Percentiles rank a stretch among this genome's conserved stretches.
Conservation (phyloP, 2,888 invertebrate genomes). For the Cheilosia impressa region DNA sequence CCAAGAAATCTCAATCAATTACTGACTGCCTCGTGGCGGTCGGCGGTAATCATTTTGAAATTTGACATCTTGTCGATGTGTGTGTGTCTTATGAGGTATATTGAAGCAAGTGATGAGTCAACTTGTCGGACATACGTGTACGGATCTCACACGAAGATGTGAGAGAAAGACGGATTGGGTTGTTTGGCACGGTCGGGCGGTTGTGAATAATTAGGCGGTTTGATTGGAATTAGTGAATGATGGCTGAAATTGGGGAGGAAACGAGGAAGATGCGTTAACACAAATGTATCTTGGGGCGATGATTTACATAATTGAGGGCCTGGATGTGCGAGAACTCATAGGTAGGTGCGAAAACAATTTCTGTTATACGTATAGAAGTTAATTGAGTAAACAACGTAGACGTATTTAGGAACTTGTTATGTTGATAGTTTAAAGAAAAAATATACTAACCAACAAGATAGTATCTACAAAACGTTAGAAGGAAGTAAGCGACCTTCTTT, state of each 20-base stretch:
- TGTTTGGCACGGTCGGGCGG: not conserved
- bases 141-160: conserved; percentile 33
- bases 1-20: conserved; percentile 54
- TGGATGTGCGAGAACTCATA: conserved; percentile 3
- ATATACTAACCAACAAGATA: no score
- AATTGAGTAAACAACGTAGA: not conserved
- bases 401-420: not conserved
- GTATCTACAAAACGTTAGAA: no score
- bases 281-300: conserved; percentile 9
- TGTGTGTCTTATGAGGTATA: not conserved
- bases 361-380: not conserved
- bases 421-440: no score
- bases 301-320: conserved; percentile 25
- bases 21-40: conserved; percentile 42
- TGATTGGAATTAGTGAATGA: conserved; percentile 40
- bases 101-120: conserved; percentile 38
- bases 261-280: conserved; percentile 4
- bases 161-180: conserved; percentile 13
- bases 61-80: conserved; percentile 34
- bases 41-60: conserved; percentile 51
- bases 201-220: conserved; percentile 24
- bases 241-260: not conserved
- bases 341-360: not conserved
- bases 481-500: no score
- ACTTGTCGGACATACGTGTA: conserved; percentile 7